These are phyloP conservation scores for Anas georgica DNA, from an alignment of 2,797 vertebrate species.

Conservation along the genomic window DNA sequence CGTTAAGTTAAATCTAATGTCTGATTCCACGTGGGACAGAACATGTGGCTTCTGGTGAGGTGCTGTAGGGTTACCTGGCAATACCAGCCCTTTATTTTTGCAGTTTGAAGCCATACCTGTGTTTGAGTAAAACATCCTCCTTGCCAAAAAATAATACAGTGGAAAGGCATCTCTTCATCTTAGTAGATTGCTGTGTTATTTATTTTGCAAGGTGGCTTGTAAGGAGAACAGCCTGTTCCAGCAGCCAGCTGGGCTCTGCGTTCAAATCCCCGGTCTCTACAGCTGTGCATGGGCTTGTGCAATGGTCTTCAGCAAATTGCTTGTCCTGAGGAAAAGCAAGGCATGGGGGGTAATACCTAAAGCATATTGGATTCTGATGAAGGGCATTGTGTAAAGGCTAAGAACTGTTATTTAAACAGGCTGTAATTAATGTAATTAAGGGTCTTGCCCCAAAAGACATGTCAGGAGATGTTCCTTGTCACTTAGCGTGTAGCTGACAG, in stretches of 20 bases:
- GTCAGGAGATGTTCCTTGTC: background rate
- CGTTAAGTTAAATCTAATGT: background rate
- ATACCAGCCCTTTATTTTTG: background rate
- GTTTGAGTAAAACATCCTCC: background rate
- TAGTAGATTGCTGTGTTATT: background rate
- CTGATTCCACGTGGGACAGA: fast-evolving
- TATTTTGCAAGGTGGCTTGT: background rate
- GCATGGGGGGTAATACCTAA: background rate
- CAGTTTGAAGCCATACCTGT: background rate
- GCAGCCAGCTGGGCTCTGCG: background rate
- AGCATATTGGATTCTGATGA: background rate
- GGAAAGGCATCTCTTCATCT: background rate
- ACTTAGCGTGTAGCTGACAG: background rate
- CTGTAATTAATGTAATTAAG: background rate
- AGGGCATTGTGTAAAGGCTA: background rate
- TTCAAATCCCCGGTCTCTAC: background rate
- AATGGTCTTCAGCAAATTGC: background rate
- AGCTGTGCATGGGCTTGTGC: background rate
- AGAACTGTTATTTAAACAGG: background rate
- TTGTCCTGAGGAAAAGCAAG: background rate
- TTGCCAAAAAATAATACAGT: background rate
- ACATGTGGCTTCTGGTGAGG: background rate
- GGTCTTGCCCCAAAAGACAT: background rate
- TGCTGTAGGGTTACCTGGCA: background rate
- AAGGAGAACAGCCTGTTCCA: background rate